Evolutionary conservation across 92 coral and sea anemone genomes (phyloP).

Genomic region (Parazoanthus atlanticus): DNA sequence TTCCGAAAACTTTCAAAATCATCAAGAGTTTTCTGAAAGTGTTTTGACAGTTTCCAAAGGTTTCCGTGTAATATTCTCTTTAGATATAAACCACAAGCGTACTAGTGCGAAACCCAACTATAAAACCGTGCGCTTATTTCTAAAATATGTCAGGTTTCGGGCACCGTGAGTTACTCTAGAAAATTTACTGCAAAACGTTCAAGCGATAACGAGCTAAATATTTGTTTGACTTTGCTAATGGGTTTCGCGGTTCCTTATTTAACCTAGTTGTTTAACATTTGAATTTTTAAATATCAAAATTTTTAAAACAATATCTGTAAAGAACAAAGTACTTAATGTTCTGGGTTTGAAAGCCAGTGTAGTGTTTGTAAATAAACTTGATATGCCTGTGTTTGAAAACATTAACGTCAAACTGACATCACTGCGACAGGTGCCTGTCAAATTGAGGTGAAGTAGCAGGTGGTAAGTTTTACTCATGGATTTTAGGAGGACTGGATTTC

Average conservation of each 20-base stretch:
- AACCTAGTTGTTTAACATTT: neutral
- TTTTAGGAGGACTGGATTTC: neutral
- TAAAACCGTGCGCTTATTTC: neutral
- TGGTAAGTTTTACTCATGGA: neutral
- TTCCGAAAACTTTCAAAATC: no score
- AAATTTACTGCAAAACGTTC: no score
- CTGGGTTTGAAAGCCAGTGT: neutral
- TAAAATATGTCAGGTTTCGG: neutral
- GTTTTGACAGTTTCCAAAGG: no score
- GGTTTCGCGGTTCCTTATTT: neutral
- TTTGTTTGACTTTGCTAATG: no score
- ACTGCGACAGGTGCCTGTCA: constrained; percentile 14
- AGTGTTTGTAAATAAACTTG: neutral
- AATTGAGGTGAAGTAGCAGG: constrained; percentile 5
- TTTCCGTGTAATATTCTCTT: no score
- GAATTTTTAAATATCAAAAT: no score
- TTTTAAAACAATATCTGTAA: no score
- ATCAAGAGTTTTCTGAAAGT: no score
- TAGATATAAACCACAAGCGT: neutral
- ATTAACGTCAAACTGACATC: neutral
- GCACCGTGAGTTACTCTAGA: neutral
- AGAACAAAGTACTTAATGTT: neutral
- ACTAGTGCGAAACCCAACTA: neutral
- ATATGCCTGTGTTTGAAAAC: neutral
- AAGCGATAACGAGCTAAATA: no score